These are phyloP conservation scores for Autographa pulchrina DNA, from an alignment of 2,888 invertebrate species.

Conservation along the genomic window DNA sequence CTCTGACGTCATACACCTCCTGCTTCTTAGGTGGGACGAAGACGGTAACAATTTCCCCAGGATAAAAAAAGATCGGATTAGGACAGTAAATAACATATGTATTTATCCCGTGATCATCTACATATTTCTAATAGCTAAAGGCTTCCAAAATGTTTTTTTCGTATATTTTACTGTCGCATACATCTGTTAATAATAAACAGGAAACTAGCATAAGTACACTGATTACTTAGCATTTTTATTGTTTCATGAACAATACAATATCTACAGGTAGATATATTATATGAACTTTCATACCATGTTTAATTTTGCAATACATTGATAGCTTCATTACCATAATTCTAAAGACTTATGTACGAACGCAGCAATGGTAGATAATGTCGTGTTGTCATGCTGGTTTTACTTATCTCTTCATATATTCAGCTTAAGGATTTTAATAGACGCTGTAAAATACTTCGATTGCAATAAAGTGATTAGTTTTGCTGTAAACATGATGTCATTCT, in stretches of 20 bases:
- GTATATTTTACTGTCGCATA: no score
- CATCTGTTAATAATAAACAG: neutral
- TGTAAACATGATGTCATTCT: neutral
- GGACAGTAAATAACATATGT: no score
- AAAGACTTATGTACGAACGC: neutral
- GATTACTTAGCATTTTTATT: neutral
- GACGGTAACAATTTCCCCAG: no score
- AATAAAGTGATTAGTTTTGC: slow-evolving; percentile 2
- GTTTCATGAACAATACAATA: neutral
- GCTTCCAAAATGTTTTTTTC: no score
- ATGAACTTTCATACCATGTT: neutral
- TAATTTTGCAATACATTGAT: neutral
- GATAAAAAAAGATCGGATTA: no score
- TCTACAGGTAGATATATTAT: neutral
- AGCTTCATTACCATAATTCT: neutral
- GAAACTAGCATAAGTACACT: neutral
- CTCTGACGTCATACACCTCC: no score
- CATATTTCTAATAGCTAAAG: no score
- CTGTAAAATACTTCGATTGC: slow-evolving; percentile 7
- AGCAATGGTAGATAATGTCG: neutral
- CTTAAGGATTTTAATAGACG: slow-evolving; percentile 5
- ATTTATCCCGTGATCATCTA: no score
- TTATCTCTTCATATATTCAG: neutral
- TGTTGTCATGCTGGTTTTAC: neutral
- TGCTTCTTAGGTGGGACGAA: no score